Percentiles rank a stretch among this genome's conserved stretches.
Evolutionary conservation across 23 tunicate species (phyloP).

Genomic region (Halocynthia aurantium): DNA sequence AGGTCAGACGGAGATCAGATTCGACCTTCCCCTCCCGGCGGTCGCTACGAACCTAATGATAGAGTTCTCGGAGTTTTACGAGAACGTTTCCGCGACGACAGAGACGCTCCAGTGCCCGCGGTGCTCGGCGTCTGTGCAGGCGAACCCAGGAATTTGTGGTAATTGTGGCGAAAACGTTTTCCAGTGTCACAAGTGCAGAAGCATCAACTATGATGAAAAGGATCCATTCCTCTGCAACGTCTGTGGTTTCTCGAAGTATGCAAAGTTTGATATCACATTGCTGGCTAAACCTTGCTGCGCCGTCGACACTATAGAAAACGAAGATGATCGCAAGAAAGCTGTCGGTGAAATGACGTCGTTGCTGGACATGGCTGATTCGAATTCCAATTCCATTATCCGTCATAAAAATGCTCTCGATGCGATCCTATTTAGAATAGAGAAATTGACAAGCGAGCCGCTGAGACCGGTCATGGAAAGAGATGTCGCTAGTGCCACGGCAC

Average conservation of each 20-base stretch:
- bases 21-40: conserved; percentile 87
- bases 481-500: neutral
- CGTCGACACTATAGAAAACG: conserved; percentile 87
- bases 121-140: conserved; percentile 94
- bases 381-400: conserved; percentile 60
- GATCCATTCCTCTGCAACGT: conserved; percentile 94
- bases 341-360: conserved; percentile 47
- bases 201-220: conserved; percentile 96
- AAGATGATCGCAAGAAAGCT: conserved; percentile 90
- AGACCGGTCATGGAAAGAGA: neutral
- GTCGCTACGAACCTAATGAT: conserved; percentile 89
- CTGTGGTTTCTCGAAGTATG: conserved; percentile 96
- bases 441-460: neutral
- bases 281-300: conserved; percentile 81
- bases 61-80: conserved; percentile 84
- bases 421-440: conserved; percentile 44
- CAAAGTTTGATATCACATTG: conserved; percentile 84
- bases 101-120: conserved; percentile 97
- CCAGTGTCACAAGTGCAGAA: conserved; percentile 97
- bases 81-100: conserved; percentile 71
- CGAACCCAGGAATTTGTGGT: conserved; percentile 97
- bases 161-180: conserved; percentile 99
- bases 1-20: conserved; percentile 83
- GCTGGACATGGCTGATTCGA: conserved; percentile 83
- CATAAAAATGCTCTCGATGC: conserved; percentile 71